Base-by-base conservation (phyloP, 2,113 vertebrate species). In the Thamnaconus septentrionalis region DNA sequence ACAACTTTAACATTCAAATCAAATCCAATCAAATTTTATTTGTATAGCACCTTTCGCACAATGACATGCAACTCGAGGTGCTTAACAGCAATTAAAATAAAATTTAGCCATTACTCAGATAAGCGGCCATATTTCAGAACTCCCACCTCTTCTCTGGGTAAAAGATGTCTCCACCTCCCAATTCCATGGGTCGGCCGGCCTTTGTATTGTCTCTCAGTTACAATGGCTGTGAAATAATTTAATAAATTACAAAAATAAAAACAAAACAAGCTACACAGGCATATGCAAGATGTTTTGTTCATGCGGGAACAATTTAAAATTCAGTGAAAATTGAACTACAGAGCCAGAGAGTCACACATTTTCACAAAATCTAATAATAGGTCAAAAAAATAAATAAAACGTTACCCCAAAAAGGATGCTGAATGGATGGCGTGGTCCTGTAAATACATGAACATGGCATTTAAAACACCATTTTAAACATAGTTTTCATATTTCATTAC, bases 151-250 rank as follows among this genome's bases (percentile, higher is more conserved):
- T 78, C 61, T 8, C 84, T 90, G 10, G 82, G 82, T 66, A 98
- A 69, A 56, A 99, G 87, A 64, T 95, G 73, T 51, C 76, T 93
- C 72, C 90, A 98, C 68, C 61, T 92, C 41, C 96, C 96, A 9
- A 98, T 96, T 0, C 94, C 93, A 8, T 96, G 94, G 0, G 94
- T 93, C 0, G 96, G 94, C 63, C 77, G 91, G 41, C 90, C 64
- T 61, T 8, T 93, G 81, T 96, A 94, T 41, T 90, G 84, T 48
- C 94, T 91, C 6, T 66, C 76, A 64, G 73, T 83, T n/a, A 51
- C 69, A 62, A 83, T 11, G 0, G 80, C 52, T 0, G 72, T 46
- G 48, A 58, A 85, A 85, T 66, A 7, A 51, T 49, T 49, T 4
- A 49, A 53, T 5, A 46, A 57, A 40, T 3, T 6, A 56, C 7